Conservation (phyloP, 1,140 invertebrate genomes). For the Drosophila pachea region DNA sequence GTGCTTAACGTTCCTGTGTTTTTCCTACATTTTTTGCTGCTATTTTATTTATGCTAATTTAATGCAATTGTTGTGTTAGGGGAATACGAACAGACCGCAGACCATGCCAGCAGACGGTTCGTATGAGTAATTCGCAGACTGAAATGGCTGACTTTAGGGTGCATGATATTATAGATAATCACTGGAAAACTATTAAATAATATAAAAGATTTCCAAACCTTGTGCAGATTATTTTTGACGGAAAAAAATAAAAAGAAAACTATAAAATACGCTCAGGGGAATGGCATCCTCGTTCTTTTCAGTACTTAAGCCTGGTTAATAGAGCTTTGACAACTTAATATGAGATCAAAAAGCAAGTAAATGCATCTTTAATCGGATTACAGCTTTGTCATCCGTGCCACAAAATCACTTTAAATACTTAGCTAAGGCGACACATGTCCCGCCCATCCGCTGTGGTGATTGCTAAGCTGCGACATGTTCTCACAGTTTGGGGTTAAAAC, state of each 20-base stretch:
- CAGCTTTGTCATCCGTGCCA: not conserved
- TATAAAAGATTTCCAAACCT: not conserved
- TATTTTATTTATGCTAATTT: constrained; percentile 62
- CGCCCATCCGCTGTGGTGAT: constrained; percentile 10
- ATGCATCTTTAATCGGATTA: not conserved
- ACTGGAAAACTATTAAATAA: constrained; percentile 5
- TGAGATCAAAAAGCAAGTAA: not conserved
- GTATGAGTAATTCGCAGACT: constrained; percentile 30
- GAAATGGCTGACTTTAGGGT: constrained; percentile 13
- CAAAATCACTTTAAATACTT: constrained; percentile 17
- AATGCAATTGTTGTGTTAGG: constrained; percentile 57
- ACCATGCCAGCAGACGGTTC: constrained; percentile 13
- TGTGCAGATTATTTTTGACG: too few species aligned
- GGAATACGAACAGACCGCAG: constrained; percentile 9
- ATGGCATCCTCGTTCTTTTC: too few species aligned
- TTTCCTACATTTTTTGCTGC: constrained; percentile 11
- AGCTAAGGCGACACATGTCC: constrained; percentile 22
- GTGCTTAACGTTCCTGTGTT: constrained; percentile 47
- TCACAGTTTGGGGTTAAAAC: constrained; percentile 15
- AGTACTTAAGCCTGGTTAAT: too few species aligned
- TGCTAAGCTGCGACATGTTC: constrained; percentile 26
- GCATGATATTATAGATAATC: constrained; percentile 24
- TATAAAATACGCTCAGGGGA: too few species aligned
- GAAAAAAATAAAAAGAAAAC: not conserved
- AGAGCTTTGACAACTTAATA: too few species aligned